Conservation (phyloP, 2,797 vertebrate species). For the Glyptemys insculpta region DNA sequence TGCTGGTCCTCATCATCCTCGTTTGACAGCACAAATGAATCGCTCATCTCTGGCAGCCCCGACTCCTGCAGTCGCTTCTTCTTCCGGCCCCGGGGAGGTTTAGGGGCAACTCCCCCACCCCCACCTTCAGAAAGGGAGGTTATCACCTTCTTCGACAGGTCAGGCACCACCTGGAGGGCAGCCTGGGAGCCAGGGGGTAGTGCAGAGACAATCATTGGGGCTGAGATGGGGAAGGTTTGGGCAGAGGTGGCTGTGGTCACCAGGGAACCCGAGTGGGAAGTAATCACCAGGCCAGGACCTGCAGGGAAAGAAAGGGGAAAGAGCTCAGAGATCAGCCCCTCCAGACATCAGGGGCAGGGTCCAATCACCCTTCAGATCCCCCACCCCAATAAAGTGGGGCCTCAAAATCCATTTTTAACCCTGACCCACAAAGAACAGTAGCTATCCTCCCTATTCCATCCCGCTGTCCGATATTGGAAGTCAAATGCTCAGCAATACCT, state of each 20-base stretch:
- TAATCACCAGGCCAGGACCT: slow-evolving; percentile 96
- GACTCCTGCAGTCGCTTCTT: slow-evolving; percentile 91
- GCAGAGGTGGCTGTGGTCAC: slow-evolving; percentile 90
- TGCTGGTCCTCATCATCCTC: slow-evolving; percentile 91
- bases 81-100: slow-evolving; percentile 90
- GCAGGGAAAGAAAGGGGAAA: slow-evolving; percentile 62
- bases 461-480: neutral
- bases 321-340: slow-evolving; percentile 26
- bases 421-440: slow-evolving; percentile 31
- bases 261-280: slow-evolving; percentile 93
- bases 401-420: slow-evolving; percentile 47
- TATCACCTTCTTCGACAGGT: slow-evolving; percentile 84
- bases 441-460: neutral
- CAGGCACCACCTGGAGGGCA: slow-evolving; percentile 86
- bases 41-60: slow-evolving; percentile 85
- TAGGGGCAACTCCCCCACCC: slow-evolving; percentile 78
- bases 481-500: neutral
- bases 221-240: slow-evolving; percentile 93
- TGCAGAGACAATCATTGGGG: slow-evolving; percentile 95
- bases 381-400: slow-evolving; percentile 21
- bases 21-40: slow-evolving; percentile 92
- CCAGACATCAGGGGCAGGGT: neutral
- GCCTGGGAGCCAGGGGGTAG: slow-evolving; percentile 89
- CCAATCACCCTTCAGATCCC: neutral
- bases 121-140: slow-evolving; percentile 76